Evolutionary conservation across 1,140 invertebrate species (phyloP).

Genomic region (Coboldia fuscipes): DNA sequence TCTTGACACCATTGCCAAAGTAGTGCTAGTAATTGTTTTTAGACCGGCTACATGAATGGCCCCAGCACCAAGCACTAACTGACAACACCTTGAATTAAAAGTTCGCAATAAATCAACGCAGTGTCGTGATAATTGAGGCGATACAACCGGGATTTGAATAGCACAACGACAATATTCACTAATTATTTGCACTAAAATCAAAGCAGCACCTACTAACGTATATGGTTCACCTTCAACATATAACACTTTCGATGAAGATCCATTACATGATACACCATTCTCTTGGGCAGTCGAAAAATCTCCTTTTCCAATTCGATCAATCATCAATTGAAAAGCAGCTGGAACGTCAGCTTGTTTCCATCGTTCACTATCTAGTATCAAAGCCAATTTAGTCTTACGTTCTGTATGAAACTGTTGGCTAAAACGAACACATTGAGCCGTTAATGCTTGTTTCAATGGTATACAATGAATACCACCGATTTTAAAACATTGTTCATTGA

Average conservation of each 20-base stretch:
- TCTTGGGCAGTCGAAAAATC: conserved; percentile 21
- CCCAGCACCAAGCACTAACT: conserved; percentile 85
- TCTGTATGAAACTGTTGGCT: conserved; percentile 80
- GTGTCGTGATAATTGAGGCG: conserved; percentile 47
- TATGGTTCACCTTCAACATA: conserved; percentile 60
- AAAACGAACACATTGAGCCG: conserved; percentile 76
- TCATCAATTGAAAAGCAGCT: conserved; percentile 60
- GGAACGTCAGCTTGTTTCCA: conserved; percentile 91
- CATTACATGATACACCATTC: conserved; percentile 12
- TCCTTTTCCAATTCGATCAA: conserved; percentile 43
- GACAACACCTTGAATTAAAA: conserved; percentile 85
- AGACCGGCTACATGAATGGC: conserved; percentile 84
- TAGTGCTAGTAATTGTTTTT: conserved; percentile 90
- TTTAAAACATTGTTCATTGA: conserved; percentile 50
- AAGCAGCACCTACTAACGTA: conserved; percentile 64
- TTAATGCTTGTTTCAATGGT: conserved; percentile 59
- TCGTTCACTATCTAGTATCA: conserved; percentile 71
- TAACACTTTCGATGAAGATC: conserved; percentile 27
- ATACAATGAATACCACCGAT: conserved; percentile 61
- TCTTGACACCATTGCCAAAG: conserved; percentile 77
- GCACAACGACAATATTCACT: conserved; percentile 75
- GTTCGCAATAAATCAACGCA: conserved; percentile 69
- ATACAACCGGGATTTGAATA: conserved; percentile 37
- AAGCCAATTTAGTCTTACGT: conserved; percentile 59
- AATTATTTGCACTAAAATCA: conserved; percentile 70